Evolutionary conservation across 2,797 vertebrate species (phyloP).

Genomic region (Hirundo rustica): DNA sequence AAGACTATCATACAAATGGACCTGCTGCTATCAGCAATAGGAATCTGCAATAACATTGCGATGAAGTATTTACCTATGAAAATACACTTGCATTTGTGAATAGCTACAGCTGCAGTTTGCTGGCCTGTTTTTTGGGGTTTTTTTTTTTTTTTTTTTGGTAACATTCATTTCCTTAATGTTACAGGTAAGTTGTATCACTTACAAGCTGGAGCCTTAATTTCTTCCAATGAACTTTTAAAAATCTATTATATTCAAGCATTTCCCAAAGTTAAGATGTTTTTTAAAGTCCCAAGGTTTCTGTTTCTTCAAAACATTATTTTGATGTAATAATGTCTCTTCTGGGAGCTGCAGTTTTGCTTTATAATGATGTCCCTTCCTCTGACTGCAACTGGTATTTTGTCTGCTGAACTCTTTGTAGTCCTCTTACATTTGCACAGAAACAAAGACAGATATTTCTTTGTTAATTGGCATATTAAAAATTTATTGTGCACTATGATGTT

Average conservation of each 20-base stretch:
- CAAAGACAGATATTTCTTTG: slow-evolving; percentile 43
- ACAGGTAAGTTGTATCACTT: neutral
- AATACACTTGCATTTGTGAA: neutral
- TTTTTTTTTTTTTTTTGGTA: neutral
- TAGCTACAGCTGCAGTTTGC: neutral
- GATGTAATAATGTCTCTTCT: neutral
- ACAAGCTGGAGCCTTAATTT: neutral
- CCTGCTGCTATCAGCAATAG: neutral
- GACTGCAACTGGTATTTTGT: neutral
- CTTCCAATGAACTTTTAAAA: neutral
- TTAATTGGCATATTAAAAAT: slow-evolving; percentile 72
- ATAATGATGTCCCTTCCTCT: neutral
- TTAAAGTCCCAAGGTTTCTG: neutral
- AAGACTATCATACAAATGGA: neutral
- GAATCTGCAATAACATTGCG: neutral
- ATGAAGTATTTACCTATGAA: neutral
- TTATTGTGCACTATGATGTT: slow-evolving; percentile 62
- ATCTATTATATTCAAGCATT: neutral
- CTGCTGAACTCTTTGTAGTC: slow-evolving; percentile 34
- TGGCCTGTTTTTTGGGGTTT: neutral
- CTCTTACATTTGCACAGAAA: slow-evolving; percentile 37
- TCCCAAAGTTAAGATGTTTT: slow-evolving; percentile 18
- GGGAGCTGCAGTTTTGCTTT: neutral
- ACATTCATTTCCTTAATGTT: neutral
- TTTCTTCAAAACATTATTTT: neutral